These are phyloP conservation scores for Cyclina sinensis DNA, from an alignment of 1,140 invertebrate species.

Conservation along the genomic window DNA sequence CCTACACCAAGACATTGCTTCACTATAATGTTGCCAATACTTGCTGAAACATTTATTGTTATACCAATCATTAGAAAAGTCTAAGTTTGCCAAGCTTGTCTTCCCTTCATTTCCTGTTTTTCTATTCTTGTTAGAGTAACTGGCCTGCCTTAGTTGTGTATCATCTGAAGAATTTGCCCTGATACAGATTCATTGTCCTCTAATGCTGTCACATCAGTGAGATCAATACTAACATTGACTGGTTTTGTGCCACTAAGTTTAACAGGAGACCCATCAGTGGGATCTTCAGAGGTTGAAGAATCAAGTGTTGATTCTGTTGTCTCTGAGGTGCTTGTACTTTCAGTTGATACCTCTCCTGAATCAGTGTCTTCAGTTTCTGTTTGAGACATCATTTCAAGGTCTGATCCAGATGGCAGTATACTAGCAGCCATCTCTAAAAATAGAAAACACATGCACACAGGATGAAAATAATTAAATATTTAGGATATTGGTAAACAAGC, in stretches of 20 bases:
- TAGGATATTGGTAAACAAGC: not conserved
- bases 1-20: constrained; percentile 74
- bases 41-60: constrained; percentile 73
- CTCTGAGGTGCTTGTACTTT: not conserved
- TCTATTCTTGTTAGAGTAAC: not conserved
- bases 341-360: not conserved
- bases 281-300: not conserved
- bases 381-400: constrained; percentile 43
- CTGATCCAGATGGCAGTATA: not conserved
- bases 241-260: not conserved
- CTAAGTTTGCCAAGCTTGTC: not conserved
- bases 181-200: constrained; percentile 9
- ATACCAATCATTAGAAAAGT: constrained; percentile 74
- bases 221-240: constrained; percentile 18
- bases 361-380: constrained; percentile 26
- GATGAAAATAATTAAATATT: not conserved
- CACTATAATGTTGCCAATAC: constrained; percentile 81
- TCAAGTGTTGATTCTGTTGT: not conserved
- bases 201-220: constrained; percentile 48
- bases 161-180: not conserved
- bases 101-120: not conserved
- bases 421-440: constrained; percentile 9
- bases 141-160: not conserved
- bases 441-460: not conserved
- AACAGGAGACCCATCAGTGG: not conserved